Conservation (phyloP, 1,140 invertebrate genomes). For the Teleopsis dalmanni region DNA sequence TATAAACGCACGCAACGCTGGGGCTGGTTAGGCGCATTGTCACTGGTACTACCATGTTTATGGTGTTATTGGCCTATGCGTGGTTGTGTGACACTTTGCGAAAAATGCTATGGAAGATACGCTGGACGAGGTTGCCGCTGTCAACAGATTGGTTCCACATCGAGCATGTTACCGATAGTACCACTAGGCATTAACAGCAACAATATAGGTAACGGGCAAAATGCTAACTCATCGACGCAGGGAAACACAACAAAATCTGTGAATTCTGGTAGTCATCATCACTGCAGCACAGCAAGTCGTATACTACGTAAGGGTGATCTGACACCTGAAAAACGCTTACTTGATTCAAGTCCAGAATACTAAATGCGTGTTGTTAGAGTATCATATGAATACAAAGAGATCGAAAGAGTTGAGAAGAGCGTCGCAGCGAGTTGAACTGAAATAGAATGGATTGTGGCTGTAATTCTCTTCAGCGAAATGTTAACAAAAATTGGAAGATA, state of each 20-base stretch:
- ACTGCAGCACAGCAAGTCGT: conserved; percentile 19
- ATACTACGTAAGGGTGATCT: conserved; percentile 39
- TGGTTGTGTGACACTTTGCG: conserved; percentile 68
- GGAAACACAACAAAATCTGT: conserved; percentile 9
- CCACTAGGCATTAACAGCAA: conserved; percentile 22
- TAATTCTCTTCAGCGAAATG: too few relatives aligned
- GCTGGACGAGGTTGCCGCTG: conserved; percentile 57
- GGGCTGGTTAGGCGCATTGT: conserved; percentile 73
- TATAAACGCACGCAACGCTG: conserved; percentile 64
- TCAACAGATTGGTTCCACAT: conserved; percentile 42
- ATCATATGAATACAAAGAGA: not conserved
- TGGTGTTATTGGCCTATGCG: conserved; percentile 87
- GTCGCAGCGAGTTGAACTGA: too few relatives aligned
- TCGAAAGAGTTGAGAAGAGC: too few relatives aligned
- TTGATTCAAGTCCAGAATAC: conserved; percentile 49
- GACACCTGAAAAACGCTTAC: conserved; percentile 51
- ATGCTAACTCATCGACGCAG: conserved; percentile 12
- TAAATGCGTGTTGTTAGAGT: conserved; percentile 20
- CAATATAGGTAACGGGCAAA: conserved; percentile 6
- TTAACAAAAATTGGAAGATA: too few relatives aligned
- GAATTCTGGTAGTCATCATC: conserved; percentile 15
- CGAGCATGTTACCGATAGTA: conserved; percentile 44
- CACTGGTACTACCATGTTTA: conserved; percentile 77
- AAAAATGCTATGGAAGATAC: conserved; percentile 72
- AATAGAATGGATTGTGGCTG: too few relatives aligned